Evolutionary conservation across 2,113 vertebrate genomes (phyloP).

Genomic region (Bufo bufo): DNA sequence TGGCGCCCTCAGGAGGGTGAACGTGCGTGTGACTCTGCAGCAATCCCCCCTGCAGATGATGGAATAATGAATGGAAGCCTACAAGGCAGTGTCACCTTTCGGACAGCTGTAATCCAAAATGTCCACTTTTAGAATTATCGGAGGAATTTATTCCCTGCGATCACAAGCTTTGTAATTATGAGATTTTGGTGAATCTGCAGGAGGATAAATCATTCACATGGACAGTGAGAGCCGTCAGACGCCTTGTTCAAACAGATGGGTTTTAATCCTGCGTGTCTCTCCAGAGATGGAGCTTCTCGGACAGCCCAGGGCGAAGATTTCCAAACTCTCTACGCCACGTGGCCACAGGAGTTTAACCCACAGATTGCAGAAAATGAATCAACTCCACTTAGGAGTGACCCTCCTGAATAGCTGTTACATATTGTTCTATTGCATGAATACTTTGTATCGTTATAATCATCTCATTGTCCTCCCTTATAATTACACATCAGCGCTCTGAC

Average conservation of each 20-base stretch:
- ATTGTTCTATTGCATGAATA: neutral
- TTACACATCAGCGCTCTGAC: too few species aligned
- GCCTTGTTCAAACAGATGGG: constrained; percentile 16
- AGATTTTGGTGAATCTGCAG: neutral
- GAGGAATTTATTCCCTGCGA: neutral
- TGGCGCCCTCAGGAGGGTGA: too few species aligned
- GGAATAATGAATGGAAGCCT: too few species aligned
- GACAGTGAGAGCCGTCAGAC: neutral
- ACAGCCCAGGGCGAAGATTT: constrained; percentile 7
- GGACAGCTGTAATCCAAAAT: neutral
- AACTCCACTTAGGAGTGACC: neutral
- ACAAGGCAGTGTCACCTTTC: neutral
- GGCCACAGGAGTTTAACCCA: constrained; percentile 6
- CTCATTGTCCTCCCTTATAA: too few species aligned
- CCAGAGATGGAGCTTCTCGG: neutral
- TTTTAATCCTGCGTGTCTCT: neutral
- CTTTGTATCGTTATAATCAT: too few species aligned
- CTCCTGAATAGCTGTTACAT: neutral
- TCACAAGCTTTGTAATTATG: neutral
- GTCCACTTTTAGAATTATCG: too few species aligned
- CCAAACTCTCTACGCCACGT: neutral
- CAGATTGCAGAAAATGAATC: neutral
- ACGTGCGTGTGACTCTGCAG: too few species aligned
- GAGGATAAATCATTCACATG: neutral
- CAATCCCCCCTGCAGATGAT: too few species aligned